Evolutionary conservation across 2,888 invertebrate species (phyloP).

Genomic region (Acronicta alni): DNA sequence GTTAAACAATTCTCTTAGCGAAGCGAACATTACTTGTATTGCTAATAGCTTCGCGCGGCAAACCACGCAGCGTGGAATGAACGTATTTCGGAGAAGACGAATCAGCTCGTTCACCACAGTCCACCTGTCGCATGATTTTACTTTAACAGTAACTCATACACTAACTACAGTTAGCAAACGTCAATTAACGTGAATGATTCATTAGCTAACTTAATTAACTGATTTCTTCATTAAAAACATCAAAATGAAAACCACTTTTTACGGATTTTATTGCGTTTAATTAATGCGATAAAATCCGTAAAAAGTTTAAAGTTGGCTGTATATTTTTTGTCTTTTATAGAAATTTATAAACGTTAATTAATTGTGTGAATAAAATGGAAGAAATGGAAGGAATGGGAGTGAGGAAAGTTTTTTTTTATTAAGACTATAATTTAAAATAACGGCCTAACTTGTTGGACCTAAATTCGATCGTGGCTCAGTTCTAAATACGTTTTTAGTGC

Average conservation of each 20-base stretch:
- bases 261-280: too few relatives aligned
- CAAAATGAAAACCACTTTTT: too few relatives aligned
- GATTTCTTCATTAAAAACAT: too few relatives aligned
- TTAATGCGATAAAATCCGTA: too few relatives aligned
- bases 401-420: slow-evolving; percentile 4
- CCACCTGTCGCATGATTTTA: slow-evolving; percentile 27
- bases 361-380: slow-evolving; percentile 19
- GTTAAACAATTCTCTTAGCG: slow-evolving; percentile 52
- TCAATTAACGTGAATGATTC: too few relatives aligned
- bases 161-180: too few relatives aligned
- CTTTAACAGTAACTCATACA: neutral
- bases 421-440: slow-evolving; percentile 1
- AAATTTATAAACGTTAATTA: neutral
- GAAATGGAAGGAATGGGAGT: slow-evolving; percentile 13
- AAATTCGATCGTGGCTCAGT: slow-evolving; percentile 2
- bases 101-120: slow-evolving; percentile 10
- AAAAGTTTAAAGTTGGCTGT: too few relatives aligned
- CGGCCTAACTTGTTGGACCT: neutral
- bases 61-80: neutral
- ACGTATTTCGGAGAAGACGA: neutral
- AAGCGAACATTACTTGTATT: slow-evolving; percentile 32
- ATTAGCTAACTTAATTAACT: too few relatives aligned
- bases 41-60: slow-evolving; percentile 15
- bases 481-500: neutral
- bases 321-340: too few relatives aligned